Conservation (phyloP, 2,113 vertebrate genomes). For the Syrmaticus mikado region DNA sequence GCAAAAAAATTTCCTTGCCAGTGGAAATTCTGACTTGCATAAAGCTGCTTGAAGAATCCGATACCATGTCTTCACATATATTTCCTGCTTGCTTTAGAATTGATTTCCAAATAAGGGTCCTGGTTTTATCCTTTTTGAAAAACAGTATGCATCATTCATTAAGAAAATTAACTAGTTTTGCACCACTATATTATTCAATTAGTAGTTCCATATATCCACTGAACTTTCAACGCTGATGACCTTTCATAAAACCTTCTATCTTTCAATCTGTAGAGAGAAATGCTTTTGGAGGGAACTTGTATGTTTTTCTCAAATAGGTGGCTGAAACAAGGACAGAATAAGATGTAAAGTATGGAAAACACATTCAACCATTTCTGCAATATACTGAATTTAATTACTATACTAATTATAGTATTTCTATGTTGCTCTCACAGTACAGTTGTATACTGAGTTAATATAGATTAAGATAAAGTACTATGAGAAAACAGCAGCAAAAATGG, state of each 20-base stretch:
- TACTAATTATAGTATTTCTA: not conserved
- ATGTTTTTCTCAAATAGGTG: not conserved
- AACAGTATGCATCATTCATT: not conserved
- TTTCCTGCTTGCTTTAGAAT: not conserved
- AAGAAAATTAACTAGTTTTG: conserved; percentile 33
- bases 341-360: not conserved
- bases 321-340: not conserved
- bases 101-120: not conserved
- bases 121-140: not conserved
- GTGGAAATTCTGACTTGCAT: not conserved
- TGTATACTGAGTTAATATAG: not conserved
- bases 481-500: not conserved
- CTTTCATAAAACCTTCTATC: not conserved
- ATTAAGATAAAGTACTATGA: not conserved
- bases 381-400: conserved; percentile 24
- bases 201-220: not conserved
- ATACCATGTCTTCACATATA: not conserved
- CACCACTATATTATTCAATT: conserved; percentile 21
- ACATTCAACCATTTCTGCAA: not conserved
- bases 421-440: not conserved
- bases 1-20: not conserved
- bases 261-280: conserved; percentile 2
- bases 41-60: not conserved
- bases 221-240: not conserved
- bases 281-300: not conserved